These are phyloP conservation scores for Phocoena sinus DNA, from an alignment of 2,113 vertebrate species.

Conservation along the genomic window DNA sequence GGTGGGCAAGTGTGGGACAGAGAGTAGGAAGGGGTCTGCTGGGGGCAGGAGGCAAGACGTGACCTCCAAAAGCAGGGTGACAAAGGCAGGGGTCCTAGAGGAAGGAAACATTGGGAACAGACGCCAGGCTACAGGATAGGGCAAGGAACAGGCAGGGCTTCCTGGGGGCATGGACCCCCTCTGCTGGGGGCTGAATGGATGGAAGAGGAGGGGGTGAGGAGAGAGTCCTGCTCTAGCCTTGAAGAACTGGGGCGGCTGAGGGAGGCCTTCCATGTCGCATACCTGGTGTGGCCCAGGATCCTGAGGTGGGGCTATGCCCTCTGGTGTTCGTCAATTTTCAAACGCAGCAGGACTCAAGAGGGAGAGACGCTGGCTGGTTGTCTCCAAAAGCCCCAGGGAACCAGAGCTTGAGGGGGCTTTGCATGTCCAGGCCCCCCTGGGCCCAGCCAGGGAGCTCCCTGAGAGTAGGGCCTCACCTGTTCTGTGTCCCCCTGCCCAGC, in stretches of 20 bases:
- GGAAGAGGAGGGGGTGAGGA: no score
- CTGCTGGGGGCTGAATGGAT: no score
- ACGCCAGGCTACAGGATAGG: neutral
- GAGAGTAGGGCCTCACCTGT: no score
- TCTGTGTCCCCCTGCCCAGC: neutral
- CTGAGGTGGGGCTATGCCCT: accelerated
- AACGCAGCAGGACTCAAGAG: neutral
- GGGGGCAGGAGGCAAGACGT: neutral
- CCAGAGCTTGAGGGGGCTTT: no score
- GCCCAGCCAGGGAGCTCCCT: neutral
- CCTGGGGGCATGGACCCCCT: accelerated
- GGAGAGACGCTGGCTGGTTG: accelerated
- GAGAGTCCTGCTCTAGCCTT: neutral
- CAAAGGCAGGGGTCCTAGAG: neutral
- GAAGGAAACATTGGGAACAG: neutral
- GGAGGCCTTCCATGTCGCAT: neutral
- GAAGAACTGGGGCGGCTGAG: neutral
- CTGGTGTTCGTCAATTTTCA: neutral
- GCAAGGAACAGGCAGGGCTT: neutral
- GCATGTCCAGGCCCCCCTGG: neutral
- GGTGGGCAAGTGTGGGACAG: accelerated
- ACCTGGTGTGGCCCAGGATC: neutral
- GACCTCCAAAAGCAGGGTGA: neutral
- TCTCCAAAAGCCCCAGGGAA: neutral
- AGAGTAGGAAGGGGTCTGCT: no score